Conservation (phyloP, 92 coral and sea anemone species). For the Umimayanthus chanpuru region DNA sequence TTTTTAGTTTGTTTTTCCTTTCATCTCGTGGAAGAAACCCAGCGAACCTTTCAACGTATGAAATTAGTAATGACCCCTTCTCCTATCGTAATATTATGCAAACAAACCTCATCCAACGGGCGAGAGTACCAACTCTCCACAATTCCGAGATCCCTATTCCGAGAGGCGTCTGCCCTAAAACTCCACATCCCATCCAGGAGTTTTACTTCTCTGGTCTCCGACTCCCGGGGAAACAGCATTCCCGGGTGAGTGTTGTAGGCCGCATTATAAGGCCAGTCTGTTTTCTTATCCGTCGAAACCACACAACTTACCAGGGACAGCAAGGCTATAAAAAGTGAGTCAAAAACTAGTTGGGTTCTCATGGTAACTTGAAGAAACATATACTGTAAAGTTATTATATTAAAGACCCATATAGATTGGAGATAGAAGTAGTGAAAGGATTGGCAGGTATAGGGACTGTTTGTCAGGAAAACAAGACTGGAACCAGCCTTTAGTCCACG, state of each 20-base stretch:
- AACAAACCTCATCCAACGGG: slow-evolving; percentile 69
- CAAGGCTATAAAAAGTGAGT: background rate
- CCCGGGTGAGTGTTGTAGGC: slow-evolving; percentile 29
- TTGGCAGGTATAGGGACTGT: slow-evolving; percentile 16
- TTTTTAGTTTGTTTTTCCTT: background rate
- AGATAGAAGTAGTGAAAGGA: background rate
- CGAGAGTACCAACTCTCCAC: slow-evolving; percentile 75
- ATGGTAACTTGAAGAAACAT: background rate
- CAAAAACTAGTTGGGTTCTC: background rate
- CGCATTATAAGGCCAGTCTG: slow-evolving; percentile 25
- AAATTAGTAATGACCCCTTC: background rate
- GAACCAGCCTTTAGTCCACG: slow-evolving; percentile 37
- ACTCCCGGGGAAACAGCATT: slow-evolving; percentile 77
- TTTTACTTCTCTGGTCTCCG: slow-evolving; percentile 83
- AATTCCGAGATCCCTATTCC: slow-evolving; percentile 50
- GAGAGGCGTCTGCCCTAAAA: slow-evolving; percentile 74
- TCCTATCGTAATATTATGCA: background rate
- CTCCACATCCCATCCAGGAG: slow-evolving; percentile 83
- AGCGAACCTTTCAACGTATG: background rate
- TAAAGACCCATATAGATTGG: background rate
- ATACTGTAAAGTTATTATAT: too few species aligned
- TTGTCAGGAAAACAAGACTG: slow-evolving; percentile 13
- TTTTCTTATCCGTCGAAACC: background rate
- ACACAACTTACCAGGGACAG: background rate
- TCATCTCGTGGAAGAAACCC: background rate